Conservation (phyloP, 2,888 invertebrate genomes). For the Cryptops parisi region DNA sequence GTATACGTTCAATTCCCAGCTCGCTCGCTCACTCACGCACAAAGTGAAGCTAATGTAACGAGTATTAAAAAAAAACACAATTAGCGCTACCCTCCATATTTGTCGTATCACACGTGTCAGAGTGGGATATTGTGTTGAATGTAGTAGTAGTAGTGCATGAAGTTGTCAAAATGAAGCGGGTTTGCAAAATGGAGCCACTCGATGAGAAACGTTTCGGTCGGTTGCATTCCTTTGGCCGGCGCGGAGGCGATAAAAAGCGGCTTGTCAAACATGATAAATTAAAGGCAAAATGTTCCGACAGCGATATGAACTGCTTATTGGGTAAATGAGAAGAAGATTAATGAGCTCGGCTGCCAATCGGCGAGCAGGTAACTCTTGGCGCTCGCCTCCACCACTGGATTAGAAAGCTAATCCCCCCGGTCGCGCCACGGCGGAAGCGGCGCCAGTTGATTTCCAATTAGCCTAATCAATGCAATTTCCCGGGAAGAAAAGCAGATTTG, state of each 20-base stretch:
- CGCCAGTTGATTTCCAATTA: slow-evolving; percentile 12
- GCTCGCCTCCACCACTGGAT: background rate
- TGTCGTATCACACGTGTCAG: too few species aligned
- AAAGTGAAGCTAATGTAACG: too few species aligned
- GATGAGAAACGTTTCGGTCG: too few species aligned
- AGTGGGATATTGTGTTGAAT: too few species aligned
- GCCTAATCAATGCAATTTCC: slow-evolving; percentile 6
- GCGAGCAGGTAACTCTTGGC: slow-evolving; percentile 1
- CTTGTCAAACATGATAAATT: slow-evolving; percentile 12
- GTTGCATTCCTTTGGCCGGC: too few species aligned
- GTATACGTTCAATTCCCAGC: too few species aligned
- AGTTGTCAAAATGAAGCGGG: too few species aligned
- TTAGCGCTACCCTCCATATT: too few species aligned
- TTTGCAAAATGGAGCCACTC: too few species aligned
- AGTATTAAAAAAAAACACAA: too few species aligned
- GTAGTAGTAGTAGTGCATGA: too few species aligned
- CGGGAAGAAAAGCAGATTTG: slow-evolving; percentile 11
- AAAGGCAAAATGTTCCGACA: slow-evolving; percentile 11
- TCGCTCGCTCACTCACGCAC: too few species aligned
- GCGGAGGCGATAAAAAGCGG: background rate
- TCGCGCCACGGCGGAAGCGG: background rate
- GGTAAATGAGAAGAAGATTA: slow-evolving; percentile 10
- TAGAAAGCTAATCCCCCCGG: background rate
- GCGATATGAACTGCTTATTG: slow-evolving; percentile 11
- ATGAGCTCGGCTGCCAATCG: slow-evolving; percentile 5